These are phyloP conservation scores for Macrophya alboannulata DNA, from an alignment of 2,888 invertebrate species.

Conservation along the genomic window DNA sequence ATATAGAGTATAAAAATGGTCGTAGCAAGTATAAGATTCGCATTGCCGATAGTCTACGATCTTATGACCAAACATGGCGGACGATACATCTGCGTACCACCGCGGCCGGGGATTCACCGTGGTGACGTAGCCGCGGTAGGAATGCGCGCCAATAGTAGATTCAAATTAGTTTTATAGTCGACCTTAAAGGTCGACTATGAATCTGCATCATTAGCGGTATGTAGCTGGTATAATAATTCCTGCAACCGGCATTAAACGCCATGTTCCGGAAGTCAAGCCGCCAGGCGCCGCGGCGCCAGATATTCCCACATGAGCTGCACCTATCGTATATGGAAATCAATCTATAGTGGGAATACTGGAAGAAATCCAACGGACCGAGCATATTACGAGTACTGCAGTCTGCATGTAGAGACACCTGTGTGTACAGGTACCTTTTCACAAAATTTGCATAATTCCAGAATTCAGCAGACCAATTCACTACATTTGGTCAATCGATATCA, in stretches of 20 bases:
- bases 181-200: slow-evolving; percentile 4
- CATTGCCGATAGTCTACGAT: slow-evolving; percentile 17
- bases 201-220: slow-evolving; percentile 40
- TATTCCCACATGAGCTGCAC: neutral
- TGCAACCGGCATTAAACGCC: neutral
- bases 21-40: neutral
- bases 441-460: neutral
- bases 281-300: neutral
- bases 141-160: slow-evolving; percentile 44
- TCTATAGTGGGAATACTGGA: neutral
- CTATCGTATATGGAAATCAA: neutral
- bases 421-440: neutral
- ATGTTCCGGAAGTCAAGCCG: neutral
- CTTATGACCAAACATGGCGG: slow-evolving; percentile 45
- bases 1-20: slow-evolving; percentile 36
- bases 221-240: no score
- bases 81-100: neutral
- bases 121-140: slow-evolving; percentile 17
- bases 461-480: neutral
- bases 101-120: slow-evolving; percentile 28
- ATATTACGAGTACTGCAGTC: neutral
- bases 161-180: slow-evolving; percentile 24
- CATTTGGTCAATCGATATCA: neutral
- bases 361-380: neutral
- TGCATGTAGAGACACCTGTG: neutral